phyloP scores from a whole-genome alignment of 2,113 vertebrate genomes.

The Tyto alba region DNA sequence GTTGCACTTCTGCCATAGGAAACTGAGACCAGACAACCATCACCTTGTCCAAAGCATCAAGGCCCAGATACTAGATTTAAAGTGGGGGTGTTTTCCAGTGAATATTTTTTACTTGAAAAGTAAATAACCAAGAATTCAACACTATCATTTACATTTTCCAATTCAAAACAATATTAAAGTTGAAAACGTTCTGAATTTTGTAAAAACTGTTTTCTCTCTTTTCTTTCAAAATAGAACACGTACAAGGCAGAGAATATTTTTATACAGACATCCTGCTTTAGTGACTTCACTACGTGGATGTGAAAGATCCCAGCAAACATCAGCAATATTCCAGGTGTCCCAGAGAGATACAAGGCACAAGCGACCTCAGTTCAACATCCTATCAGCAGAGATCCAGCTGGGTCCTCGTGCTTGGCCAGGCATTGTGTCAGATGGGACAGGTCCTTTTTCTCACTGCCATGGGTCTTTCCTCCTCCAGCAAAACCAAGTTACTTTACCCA shows the following conservation, averaged over 20 bases:
- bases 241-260: background rate
- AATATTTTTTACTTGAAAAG: background rate
- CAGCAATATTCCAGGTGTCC: background rate
- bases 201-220: background rate
- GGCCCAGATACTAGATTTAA: accelerated
- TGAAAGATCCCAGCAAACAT: background rate
- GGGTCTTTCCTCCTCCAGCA: background rate
- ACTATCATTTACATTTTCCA: background rate
- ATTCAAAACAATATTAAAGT: background rate
- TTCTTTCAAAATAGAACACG: background rate
- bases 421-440: accelerated
- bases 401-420: background rate
- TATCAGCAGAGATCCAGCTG: background rate
- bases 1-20: background rate
- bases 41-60: background rate
- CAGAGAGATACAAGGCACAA: background rate
- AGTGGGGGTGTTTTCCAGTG: background rate
- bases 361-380: accelerated
- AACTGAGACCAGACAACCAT: background rate
- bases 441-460: background rate
- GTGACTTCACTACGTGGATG: background rate
- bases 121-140: background rate
- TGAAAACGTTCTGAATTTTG: background rate
- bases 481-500: background rate
- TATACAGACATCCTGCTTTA: background rate